phyloP scores from a whole-genome alignment of 1,140 invertebrate species.

The Formica selysi region DNA sequence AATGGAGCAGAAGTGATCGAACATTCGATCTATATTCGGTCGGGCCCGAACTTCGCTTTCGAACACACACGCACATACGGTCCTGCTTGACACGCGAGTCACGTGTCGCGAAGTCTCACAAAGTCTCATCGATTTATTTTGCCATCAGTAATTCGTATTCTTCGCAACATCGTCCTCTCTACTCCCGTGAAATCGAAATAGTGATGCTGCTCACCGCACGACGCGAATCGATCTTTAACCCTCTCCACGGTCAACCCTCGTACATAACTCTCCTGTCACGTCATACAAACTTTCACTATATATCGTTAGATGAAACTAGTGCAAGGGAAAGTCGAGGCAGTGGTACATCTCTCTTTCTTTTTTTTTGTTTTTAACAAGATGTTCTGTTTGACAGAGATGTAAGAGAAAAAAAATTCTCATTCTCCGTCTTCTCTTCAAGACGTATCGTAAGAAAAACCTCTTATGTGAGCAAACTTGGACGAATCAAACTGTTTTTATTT shows the following conservation, averaged over 20 bases:
- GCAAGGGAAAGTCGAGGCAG: slow-evolving; percentile 6
- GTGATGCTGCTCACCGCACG: slow-evolving; percentile 32
- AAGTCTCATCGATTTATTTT: slow-evolving; percentile 50
- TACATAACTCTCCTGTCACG: slow-evolving; percentile 26
- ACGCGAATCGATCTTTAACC: slow-evolving; percentile 54
- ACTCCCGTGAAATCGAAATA: slow-evolving; percentile 39
- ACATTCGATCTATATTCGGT: slow-evolving; percentile 48
- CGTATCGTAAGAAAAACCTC: neutral
- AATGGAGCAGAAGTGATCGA: slow-evolving; percentile 58
- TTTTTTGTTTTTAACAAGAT: neutral
- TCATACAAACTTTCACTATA: slow-evolving; percentile 28
- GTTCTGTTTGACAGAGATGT: neutral
- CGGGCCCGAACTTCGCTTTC: slow-evolving; percentile 45
- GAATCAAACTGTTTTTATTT: neutral
- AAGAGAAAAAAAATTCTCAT: neutral
- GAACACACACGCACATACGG: neutral
- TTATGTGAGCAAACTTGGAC: neutral
- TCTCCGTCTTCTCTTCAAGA: neutral
- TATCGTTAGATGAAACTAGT: slow-evolving; percentile 16
- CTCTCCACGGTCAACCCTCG: slow-evolving; percentile 31
- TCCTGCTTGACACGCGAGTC: slow-evolving; percentile 44
- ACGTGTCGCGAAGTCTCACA: slow-evolving; percentile 43
- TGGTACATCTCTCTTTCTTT: neutral
- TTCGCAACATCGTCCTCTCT: slow-evolving; percentile 20
- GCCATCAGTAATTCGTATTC: slow-evolving; percentile 37